Base-by-base conservation (phyloP, 2,888 invertebrate species). In the Theodoxus fluviatilis region DNA sequence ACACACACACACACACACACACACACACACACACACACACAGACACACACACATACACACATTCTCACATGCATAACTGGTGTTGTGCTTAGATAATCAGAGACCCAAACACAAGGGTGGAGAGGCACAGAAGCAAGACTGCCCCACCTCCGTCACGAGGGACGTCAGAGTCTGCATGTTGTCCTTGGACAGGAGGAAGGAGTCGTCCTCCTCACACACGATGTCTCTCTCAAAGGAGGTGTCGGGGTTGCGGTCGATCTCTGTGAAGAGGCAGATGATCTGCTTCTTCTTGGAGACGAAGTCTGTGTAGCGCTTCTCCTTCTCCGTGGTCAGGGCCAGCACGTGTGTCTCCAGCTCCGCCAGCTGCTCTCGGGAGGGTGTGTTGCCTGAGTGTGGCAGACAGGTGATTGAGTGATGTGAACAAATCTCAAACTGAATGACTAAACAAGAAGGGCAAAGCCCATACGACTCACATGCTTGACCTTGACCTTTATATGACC, bases 241-340 rank as follows among this genome's bases (percentile, higher is more conserved):
- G 67, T 84, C 84, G 15, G 86, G 85, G 47, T 77, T 78, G 22
- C 80, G 74, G 40, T 87, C 87, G 73, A 87, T 80, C 52, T 81
- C 81, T 68, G 82, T 78, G 72, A 85, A 79, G 43, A 87, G 71
- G 4, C 80, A 78, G 7, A 80, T 72, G 3, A 87, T 81, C 52
- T 79, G 74, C 68, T 78, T 76, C 74, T 83, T 82, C 33, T 76
- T 79, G 7, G 70, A 72, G 4, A 78, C 71, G 74, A 84, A 85
- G 25, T 79, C 78, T 18, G 61, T 92, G 88, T 80, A 77, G 63
- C 85, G 79, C 65, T 80, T 80, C 18, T 79, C 80, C 84, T 84
- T 84, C 75, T 86, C 85, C 33, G 74, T 73, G 38, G 79, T 73
- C 3, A 85, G 76, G 37, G 82, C 80, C 25, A 84, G 82, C 4